Base-by-base conservation (phyloP, 1,140 invertebrate genomes). In the Megalopta genalis region DNA sequence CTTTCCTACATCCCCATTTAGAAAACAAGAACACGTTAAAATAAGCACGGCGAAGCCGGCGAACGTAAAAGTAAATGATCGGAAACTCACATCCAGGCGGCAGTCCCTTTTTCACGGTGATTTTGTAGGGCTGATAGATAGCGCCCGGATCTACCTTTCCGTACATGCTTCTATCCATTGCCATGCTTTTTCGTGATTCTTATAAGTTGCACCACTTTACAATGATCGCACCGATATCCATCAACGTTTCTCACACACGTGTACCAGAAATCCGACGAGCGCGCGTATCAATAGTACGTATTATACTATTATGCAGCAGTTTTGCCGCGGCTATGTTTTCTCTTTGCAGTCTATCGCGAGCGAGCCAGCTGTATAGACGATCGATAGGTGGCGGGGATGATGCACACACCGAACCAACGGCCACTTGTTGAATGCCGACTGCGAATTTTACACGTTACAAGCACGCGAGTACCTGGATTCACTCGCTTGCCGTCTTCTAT, bases 141-240 rank as follows among this genome's bases (percentile, higher is more conserved):
- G 88, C 81, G 81, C 96, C 96, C 18, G 96, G 96, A 87, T 95
- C 94, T 81, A 97, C 93, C 93, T 97, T 97, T 76, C 96, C 96
- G 89, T 97, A 97, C 96, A 97, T 97, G 89, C 96, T 96, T 89
- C 96, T 94, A 94, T 97, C 96, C 96, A 97, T 97, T 77, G 89
- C 86, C 71, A 88, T 84, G 21, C 10, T 32, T 46, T 62, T 52
- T 5, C 9, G 7, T 18, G 9, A 8, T 32, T 8, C n/a, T 57
- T 49, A 25, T 59, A n/a, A n/a, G 27, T 68, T 14, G 39, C 37
- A 27, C 7, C 65, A 75, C 57, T 80, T 71, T 8, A 14, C 25
- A 46, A 70, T 49, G 46, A 42, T 64, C 60, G 25, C 68, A 66
- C 39, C 23, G 27, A 39, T 52, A 46, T 39, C 16, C 14, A 52